Evolutionary conservation across 2,113 vertebrate genomes (phyloP).

Genomic region (Myrmophylax atrothorax): DNA sequence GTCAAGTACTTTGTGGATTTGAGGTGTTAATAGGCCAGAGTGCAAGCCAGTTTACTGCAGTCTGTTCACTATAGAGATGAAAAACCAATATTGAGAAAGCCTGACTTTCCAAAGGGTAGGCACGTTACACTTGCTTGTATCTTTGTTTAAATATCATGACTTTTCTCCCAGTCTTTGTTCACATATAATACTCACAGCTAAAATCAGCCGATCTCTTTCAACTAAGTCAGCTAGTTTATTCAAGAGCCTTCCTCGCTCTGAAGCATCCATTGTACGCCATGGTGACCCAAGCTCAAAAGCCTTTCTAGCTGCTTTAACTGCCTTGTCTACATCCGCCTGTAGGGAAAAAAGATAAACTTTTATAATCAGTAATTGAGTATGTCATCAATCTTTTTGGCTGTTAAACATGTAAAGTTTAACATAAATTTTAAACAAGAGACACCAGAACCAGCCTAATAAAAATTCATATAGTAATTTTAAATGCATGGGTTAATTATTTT

Average conservation of each 20-base stretch:
- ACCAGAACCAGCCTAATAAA: fast-evolving
- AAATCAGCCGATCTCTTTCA: slow-evolving; percentile 80
- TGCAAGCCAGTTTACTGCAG: neutral
- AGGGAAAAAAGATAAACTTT: neutral
- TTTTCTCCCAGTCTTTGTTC: neutral
- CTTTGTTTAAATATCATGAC: neutral
- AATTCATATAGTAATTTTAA: neutral
- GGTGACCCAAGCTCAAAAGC: slow-evolving; percentile 86
- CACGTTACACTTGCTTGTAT: neutral
- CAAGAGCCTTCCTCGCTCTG: slow-evolving; percentile 81
- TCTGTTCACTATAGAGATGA: neutral
- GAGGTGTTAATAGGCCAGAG: neutral
- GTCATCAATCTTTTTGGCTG: neutral
- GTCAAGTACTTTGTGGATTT: neutral
- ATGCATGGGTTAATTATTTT: neutral
- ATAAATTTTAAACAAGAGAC: neutral
- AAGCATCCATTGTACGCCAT: slow-evolving; percentile 90
- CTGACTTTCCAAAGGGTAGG: neutral
- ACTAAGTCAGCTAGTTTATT: slow-evolving; percentile 84
- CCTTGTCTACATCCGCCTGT: slow-evolving; percentile 84
- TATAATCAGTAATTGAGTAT: neutral
- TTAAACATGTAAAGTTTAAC: neutral
- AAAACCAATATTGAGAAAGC: neutral
- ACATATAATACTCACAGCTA: slow-evolving; percentile 78
- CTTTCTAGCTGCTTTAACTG: slow-evolving; percentile 84